Evolutionary conservation across 2,888 invertebrate species (phyloP).

Genomic region (Chelonus formosanus): DNA sequence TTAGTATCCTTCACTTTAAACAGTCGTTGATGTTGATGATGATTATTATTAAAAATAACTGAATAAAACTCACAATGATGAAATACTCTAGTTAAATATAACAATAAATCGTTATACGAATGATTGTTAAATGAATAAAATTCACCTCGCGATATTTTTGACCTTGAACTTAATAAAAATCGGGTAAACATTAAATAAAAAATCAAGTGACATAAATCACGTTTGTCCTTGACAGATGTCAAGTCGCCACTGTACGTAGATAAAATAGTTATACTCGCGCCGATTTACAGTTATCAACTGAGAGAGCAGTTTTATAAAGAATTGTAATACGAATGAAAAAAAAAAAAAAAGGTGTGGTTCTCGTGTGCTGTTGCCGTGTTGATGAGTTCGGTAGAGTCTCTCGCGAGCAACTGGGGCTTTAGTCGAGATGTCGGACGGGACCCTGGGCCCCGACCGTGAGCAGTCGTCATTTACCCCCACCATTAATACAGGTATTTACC

Average conservation of each 20-base stretch:
- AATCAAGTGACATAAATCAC: slow-evolving; percentile 10
- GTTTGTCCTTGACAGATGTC: slow-evolving; percentile 26
- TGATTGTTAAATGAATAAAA: too few relatives aligned
- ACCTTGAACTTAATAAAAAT: slow-evolving; percentile 28
- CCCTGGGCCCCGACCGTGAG: slow-evolving; percentile 56
- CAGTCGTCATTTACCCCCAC: slow-evolving; percentile 37
- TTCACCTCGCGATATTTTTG: slow-evolving; percentile 16
- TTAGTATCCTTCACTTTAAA: too few relatives aligned
- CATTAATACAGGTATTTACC: slow-evolving; percentile 36
- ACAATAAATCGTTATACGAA: too few relatives aligned
- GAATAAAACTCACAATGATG: too few relatives aligned
- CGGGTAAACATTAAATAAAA: not conserved
- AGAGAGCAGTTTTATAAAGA: not conserved
- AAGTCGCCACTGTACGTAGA: slow-evolving; percentile 8
- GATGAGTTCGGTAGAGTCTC: slow-evolving; percentile 47
- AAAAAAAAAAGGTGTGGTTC: slow-evolving; percentile 23
- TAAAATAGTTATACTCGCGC: slow-evolving; percentile 28
- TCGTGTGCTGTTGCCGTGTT: slow-evolving; percentile 27
- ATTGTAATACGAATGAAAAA: not conserved
- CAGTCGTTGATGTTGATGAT: too few relatives aligned
- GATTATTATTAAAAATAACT: too few relatives aligned
- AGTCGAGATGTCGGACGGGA: slow-evolving; percentile 53
- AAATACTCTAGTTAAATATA: too few relatives aligned
- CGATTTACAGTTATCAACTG: slow-evolving; percentile 43
- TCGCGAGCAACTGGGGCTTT: slow-evolving; percentile 59